A percentile compares a stretch with the other conserved stretches of the same genome.
Conservation (phyloP, 2,888 invertebrate species). For the Tubulanus polymorphus region DNA sequence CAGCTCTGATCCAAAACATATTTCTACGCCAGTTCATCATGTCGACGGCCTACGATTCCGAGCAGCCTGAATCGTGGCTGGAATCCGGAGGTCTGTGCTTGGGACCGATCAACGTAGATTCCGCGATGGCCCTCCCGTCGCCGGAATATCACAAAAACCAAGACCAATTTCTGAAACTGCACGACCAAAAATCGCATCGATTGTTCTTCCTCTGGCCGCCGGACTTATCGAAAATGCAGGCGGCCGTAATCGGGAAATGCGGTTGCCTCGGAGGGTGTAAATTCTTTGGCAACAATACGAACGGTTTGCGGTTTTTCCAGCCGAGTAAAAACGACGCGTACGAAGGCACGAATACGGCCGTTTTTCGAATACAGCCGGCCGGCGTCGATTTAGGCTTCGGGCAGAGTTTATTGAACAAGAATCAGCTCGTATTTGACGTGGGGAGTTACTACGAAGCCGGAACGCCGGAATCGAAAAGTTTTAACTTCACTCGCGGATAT, state of each 20-base stretch:
- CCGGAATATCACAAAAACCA: slow-evolving; percentile 45
- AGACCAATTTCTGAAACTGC: slow-evolving; percentile 54
- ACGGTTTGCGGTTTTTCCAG: slow-evolving; percentile 83
- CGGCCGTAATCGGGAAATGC: slow-evolving; percentile 62
- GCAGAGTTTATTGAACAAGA: slow-evolving; percentile 86
- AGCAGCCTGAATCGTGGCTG: slow-evolving; percentile 66
- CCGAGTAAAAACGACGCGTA: slow-evolving; percentile 55
- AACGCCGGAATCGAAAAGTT: slow-evolving; percentile 23
- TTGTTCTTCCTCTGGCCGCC: slow-evolving; percentile 93
- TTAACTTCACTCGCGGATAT: slow-evolving; percentile 41
- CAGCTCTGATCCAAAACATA: slow-evolving; percentile 76
- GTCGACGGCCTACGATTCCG: slow-evolving; percentile 47
- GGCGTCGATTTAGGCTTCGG: slow-evolving; percentile 79
- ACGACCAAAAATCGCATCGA: slow-evolving; percentile 77
- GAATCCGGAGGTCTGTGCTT: slow-evolving; percentile 87
- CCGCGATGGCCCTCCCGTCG: slow-evolving; percentile 64
- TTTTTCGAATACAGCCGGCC: slow-evolving; percentile 38
- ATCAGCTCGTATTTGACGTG: slow-evolving; percentile 81
- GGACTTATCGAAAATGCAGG: slow-evolving; percentile 48
- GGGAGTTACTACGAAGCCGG: slow-evolving; percentile 70
- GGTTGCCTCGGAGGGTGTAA: slow-evolving; percentile 93
- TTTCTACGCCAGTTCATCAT: slow-evolving; percentile 66
- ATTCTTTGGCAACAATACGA: slow-evolving; percentile 90
- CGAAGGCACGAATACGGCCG: slow-evolving; percentile 25
- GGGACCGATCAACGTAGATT: slow-evolving; percentile 85